Conservation (phyloP, 2,797 vertebrate species). For the Dendrocincla tyrannina region DNA sequence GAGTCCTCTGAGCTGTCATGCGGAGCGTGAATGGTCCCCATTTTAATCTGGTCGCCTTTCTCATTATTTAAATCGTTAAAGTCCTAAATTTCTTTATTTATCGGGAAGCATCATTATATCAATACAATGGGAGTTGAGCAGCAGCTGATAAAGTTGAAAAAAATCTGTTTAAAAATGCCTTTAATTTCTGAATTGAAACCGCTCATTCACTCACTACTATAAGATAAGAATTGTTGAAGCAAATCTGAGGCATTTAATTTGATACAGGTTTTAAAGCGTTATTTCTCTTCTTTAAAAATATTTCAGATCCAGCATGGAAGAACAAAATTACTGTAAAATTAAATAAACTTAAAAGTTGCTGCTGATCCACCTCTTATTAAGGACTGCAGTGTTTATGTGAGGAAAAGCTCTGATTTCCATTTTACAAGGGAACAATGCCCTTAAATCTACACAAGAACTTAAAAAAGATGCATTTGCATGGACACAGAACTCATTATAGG, state of each 20-base stretch:
- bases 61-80: neutral
- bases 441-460: conserved; percentile 20
- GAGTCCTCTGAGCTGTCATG: conserved; percentile 33
- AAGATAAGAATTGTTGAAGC: neutral
- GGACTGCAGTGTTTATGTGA: neutral
- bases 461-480: neutral
- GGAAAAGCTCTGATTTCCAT: neutral
- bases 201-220: neutral
- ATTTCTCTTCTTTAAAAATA: neutral
- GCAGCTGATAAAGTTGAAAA: neutral
- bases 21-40: neutral
- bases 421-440: neutral
- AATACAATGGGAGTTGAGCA: conserved; percentile 14
- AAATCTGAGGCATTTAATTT: neutral
- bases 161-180: neutral
- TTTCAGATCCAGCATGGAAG: neutral
- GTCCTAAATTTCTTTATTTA: neutral
- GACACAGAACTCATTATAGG: neutral
- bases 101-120: neutral
- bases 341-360: neutral
- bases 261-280: neutral
- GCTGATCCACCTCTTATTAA: neutral
- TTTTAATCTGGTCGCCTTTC: neutral
- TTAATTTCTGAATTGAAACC: neutral
- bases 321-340: neutral